phyloP scores from a whole-genome alignment of 2,113 vertebrate genomes.

The Balaeniceps rex region DNA sequence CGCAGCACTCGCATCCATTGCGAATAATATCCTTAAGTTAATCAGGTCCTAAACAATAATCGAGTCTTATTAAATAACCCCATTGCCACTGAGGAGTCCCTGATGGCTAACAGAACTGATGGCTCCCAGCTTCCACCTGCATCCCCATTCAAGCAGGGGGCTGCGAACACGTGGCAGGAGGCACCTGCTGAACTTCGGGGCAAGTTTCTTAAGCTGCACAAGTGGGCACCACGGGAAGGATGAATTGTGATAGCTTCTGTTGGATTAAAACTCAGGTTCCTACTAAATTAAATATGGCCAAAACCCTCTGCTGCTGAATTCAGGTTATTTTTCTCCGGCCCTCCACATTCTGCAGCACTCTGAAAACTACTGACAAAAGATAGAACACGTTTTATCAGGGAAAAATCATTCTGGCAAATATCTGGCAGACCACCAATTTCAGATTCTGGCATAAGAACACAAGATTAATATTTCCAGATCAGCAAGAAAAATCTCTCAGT shows the following conservation, averaged over 20 bases:
- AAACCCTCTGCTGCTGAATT: not conserved
- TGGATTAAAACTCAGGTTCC: not conserved
- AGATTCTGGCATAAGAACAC: too few species aligned
- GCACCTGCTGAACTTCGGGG: not conserved
- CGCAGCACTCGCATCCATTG: fast-evolving
- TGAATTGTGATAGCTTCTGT: not conserved
- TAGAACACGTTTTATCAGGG: not conserved
- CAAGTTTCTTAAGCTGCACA: too few species aligned
- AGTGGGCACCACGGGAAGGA: fast-evolving
- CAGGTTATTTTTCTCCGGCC: not conserved
- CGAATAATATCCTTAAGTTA: not conserved
- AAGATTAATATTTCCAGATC: not conserved
- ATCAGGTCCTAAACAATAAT: not conserved
- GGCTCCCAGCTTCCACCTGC: not conserved
- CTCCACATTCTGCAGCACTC: not conserved
- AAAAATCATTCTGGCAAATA: not conserved
- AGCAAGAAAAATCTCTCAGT: not conserved
- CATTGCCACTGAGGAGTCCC: too few species aligned
- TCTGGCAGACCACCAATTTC: not conserved
- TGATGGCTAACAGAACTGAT: not conserved
- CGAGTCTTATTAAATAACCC: too few species aligned
- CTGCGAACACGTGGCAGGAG: not conserved
- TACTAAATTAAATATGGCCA: not conserved
- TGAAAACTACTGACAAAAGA: not conserved
- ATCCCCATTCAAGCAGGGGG: not conserved